A percentile compares a stretch with the other conserved stretches of the same genome.
Conservation (phyloP, 2,888 invertebrate species). For the Drosophila mimica region DNA sequence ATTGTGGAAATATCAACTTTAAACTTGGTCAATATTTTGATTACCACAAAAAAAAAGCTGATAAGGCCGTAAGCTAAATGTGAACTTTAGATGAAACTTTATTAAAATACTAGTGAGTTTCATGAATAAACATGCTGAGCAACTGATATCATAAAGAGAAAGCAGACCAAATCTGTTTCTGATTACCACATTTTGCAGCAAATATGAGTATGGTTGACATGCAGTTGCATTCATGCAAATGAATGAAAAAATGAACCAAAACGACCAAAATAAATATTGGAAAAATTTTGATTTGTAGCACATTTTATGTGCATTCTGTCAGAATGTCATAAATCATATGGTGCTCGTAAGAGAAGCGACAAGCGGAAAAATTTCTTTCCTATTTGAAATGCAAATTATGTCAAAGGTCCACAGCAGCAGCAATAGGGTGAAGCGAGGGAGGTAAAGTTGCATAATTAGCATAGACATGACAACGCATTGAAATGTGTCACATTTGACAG, state of each 20-base stretch:
- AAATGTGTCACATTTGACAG: conserved; percentile 73
- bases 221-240: conserved; percentile 33
- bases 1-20: not conserved
- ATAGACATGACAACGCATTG: conserved; percentile 60
- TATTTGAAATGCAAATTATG: conserved; percentile 69
- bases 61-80: not conserved
- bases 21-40: not conserved
- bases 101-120: not conserved
- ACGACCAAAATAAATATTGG: conserved; percentile 7
- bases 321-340: conserved; percentile 65
- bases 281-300: conserved; percentile 5
- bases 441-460: conserved; percentile 74
- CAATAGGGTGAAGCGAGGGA: not conserved
- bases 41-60: too few species aligned
- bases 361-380: conserved; percentile 32
- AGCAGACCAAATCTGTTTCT: conserved; percentile 20
- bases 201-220: conserved; percentile 15
- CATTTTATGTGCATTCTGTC: conserved; percentile 37
- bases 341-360: conserved; percentile 22
- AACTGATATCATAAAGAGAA: conserved; percentile 21
- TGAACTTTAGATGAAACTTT: not conserved
- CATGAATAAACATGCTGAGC: conserved; percentile 21
- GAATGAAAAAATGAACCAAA: conserved; percentile 15
- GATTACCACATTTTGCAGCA: conserved; percentile 42
- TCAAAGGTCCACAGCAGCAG: conserved; percentile 28